Conservation (phyloP, 2,888 invertebrate species). For the Phyto melanocephala region DNA sequence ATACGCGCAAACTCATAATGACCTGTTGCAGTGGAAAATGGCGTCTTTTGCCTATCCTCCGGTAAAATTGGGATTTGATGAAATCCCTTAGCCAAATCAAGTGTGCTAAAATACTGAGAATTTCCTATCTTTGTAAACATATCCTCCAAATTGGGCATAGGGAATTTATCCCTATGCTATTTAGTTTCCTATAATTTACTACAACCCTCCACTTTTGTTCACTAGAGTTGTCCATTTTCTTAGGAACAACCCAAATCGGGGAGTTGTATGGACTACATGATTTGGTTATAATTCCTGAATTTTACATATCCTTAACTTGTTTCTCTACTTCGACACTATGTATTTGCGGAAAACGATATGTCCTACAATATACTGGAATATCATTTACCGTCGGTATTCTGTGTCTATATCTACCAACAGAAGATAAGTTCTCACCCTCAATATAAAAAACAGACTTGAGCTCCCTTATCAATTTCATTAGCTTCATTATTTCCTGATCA, state of each 20-base stretch:
- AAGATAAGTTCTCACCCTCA: slow-evolving; percentile 38
- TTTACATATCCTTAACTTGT: slow-evolving; percentile 56
- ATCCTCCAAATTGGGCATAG: slow-evolving; percentile 62
- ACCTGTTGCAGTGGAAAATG: neutral
- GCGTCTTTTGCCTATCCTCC: slow-evolving; percentile 28
- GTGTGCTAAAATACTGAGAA: slow-evolving; percentile 49
- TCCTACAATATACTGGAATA: slow-evolving; percentile 42
- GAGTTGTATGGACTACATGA: slow-evolving; percentile 57
- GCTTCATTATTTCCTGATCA: slow-evolving; percentile 5
- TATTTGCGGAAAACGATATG: slow-evolving; percentile 55
- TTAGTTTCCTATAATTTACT: slow-evolving; percentile 53
- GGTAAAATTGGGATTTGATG: slow-evolving; percentile 26
- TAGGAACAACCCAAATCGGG: slow-evolving; percentile 18
- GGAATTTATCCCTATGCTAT: slow-evolving; percentile 60
- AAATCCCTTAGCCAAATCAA: slow-evolving; percentile 48
- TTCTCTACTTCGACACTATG: slow-evolving; percentile 55
- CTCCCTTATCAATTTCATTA: slow-evolving; percentile 23
- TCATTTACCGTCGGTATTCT: slow-evolving; percentile 44
- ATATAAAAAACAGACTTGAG: slow-evolving; percentile 38
- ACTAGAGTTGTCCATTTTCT: slow-evolving; percentile 50
- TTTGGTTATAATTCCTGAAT: slow-evolving; percentile 55
- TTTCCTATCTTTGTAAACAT: slow-evolving; percentile 58
- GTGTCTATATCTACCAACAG: slow-evolving; percentile 36
- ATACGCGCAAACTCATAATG: slow-evolving; percentile 32
- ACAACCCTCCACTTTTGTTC: slow-evolving; percentile 59